A percentile compares a stretch with the other conserved stretches of the same genome.
Conservation (phyloP, 2,797 vertebrate genomes). For the Sebastes hopkinsi region DNA sequence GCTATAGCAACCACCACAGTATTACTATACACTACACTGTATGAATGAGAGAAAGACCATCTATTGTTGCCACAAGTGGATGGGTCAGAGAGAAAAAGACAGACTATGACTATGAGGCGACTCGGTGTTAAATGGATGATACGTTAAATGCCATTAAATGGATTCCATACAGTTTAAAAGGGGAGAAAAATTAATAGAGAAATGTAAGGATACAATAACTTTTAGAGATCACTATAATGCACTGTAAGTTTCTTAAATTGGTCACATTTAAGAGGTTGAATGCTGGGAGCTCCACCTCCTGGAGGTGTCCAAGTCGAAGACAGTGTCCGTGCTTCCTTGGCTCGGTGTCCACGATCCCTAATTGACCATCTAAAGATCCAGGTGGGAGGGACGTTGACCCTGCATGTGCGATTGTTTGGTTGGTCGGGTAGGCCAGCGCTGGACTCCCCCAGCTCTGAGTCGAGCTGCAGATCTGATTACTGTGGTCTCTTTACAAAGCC, state of each 20-base stretch:
- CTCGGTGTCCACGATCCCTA: slow-evolving; percentile 20
- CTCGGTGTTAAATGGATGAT: slow-evolving; percentile 57
- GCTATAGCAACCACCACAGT: slow-evolving; percentile 90
- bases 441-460: slow-evolving; percentile 41
- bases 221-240: slow-evolving; percentile 17
- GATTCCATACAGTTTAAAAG: slow-evolving; percentile 26
- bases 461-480: slow-evolving; percentile 73
- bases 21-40: slow-evolving; percentile 93
- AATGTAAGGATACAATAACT: slow-evolving; percentile 10
- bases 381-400: slow-evolving; percentile 43
- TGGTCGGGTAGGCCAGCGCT: slow-evolving; percentile 27
- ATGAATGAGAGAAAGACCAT: slow-evolving; percentile 89
- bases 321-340: background rate
- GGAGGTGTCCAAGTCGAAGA: background rate
- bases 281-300: slow-evolving; percentile 25
- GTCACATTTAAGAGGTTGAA: slow-evolving; percentile 9
- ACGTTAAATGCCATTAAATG: slow-evolving; percentile 57
- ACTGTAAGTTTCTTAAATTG: slow-evolving; percentile 8
- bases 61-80: slow-evolving; percentile 80
- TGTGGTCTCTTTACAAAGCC: slow-evolving; percentile 65
- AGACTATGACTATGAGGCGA: slow-evolving; percentile 44
- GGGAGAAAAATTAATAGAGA: slow-evolving; percentile 6
- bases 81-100: slow-evolving; percentile 64
- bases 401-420: slow-evolving; percentile 28
- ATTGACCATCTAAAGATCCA: slow-evolving; percentile 45